Conservation (phyloP, 37 sponge, comb jelly and placozoan species). For the Aplysina aerophoba region DNA sequence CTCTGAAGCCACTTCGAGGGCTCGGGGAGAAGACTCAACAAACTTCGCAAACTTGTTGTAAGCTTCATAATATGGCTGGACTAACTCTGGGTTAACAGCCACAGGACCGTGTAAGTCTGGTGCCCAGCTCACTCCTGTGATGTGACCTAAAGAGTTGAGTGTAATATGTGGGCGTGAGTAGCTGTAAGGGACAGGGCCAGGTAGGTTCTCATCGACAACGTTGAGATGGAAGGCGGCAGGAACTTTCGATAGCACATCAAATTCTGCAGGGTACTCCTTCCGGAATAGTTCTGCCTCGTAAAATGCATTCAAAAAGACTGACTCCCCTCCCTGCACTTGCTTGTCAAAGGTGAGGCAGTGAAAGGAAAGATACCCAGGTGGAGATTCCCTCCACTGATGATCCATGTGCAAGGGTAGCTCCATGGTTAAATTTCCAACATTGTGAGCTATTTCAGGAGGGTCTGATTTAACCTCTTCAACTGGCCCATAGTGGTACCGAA, state of each 20-base stretch:
- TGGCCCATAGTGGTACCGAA: not conserved
- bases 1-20: not conserved
- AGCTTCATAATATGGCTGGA: constrained; percentile 10
- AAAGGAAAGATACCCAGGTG: not conserved
- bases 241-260: not conserved
- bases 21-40: not conserved
- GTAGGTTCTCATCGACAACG: not conserved
- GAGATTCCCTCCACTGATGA: not conserved
- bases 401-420: not conserved
- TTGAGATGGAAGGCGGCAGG: not conserved
- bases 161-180: not conserved
- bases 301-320: not conserved
- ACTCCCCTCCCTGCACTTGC: not conserved
- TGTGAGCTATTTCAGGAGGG: not conserved
- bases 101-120: not conserved
- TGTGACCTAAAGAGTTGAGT: not conserved
- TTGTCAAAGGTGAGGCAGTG: constrained; percentile 2
- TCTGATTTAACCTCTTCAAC: not conserved
- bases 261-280: not conserved
- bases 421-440: not conserved
- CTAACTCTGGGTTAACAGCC: not conserved
- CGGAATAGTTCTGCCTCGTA: not conserved
- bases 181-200: not conserved
- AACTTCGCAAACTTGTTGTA: not conserved
- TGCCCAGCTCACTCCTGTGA: constrained; percentile 1